phyloP scores from a whole-genome alignment of 2,888 invertebrate species.

The Dione juno region DNA sequence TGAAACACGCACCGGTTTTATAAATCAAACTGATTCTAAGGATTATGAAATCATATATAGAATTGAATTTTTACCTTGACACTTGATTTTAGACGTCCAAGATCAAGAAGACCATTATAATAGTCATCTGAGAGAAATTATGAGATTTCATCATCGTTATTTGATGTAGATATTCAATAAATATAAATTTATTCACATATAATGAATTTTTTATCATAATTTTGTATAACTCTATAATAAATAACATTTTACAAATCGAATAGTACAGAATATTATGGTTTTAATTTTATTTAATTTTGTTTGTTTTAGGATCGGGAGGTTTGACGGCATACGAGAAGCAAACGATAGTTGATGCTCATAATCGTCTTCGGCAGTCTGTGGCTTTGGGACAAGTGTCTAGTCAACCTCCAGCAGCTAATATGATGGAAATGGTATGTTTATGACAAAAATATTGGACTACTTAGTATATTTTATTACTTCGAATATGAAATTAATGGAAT shows the following conservation, averaged over 20 bases:
- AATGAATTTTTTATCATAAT: constrained; percentile 25
- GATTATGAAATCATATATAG: constrained; percentile 59
- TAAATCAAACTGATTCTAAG: constrained; percentile 66
- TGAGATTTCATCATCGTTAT: constrained; percentile 30
- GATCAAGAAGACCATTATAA: constrained; percentile 38
- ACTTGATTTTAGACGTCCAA: constrained; percentile 48
- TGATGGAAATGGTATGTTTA: constrained; percentile 90
- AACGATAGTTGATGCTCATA: constrained; percentile 91
- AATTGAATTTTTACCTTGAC: constrained; percentile 56
- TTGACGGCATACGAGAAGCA: constrained; percentile 88
- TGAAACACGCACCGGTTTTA: constrained; percentile 65
- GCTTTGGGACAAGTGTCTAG: constrained; percentile 89
- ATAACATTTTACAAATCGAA: not conserved
- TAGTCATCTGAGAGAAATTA: constrained; percentile 16
- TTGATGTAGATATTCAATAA: constrained; percentile 27
- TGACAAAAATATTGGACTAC: constrained; percentile 26
- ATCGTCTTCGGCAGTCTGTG: constrained; percentile 89
- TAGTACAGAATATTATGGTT: not conserved
- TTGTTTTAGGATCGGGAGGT: constrained; percentile 84
- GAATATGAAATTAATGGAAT: constrained; percentile 34
- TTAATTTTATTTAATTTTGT: constrained; percentile 30
- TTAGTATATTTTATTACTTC: constrained; percentile 30
- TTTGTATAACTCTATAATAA: not conserved
- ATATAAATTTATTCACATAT: constrained; percentile 27
- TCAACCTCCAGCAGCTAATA: constrained; percentile 92